Conservation (phyloP, 1,140 invertebrate species). For the Drosophila pallidifrons region DNA sequence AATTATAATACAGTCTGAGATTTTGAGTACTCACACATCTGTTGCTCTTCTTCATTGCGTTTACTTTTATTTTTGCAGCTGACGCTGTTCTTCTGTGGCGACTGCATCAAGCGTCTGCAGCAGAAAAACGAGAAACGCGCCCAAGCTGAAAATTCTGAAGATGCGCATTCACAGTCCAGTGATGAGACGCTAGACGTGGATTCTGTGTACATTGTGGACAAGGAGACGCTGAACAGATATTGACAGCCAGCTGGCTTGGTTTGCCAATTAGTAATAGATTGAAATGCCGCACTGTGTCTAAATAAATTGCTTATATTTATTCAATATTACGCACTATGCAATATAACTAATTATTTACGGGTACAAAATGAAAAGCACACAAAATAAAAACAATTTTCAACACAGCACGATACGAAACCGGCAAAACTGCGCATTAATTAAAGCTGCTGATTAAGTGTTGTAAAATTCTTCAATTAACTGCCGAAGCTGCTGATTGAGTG, state of each 20-base stretch:
- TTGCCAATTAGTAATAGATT: constrained; percentile 1
- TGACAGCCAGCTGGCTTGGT: constrained; percentile 60
- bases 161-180: constrained; percentile 67
- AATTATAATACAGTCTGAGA: too few relatives aligned
- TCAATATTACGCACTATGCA: constrained; percentile 53
- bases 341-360: constrained; percentile 32
- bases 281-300: constrained; percentile 34
- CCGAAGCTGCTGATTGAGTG: not conserved
- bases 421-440: not conserved
- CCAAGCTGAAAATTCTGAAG: constrained; percentile 30
- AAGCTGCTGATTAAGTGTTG: not conserved
- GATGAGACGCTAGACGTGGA: constrained; percentile 69
- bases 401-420: not conserved
- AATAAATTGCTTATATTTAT: constrained; percentile 69
- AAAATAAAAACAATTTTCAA: not conserved
- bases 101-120: constrained; percentile 71
- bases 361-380: constrained; percentile 1
- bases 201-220: constrained; percentile 56
- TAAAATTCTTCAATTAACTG: too few relatives aligned
- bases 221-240: constrained; percentile 43
- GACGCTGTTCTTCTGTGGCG: constrained; percentile 77
- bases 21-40: not conserved
- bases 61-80: constrained; percentile 46
- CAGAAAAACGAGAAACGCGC: constrained; percentile 63
- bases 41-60: not conserved